A percentile compares a stretch with the other conserved stretches of the same genome.
These are phyloP conservation scores for Bettongia penicillata DNA, from an alignment of 2,113 vertebrate genomes.

Conservation along the genomic window DNA sequence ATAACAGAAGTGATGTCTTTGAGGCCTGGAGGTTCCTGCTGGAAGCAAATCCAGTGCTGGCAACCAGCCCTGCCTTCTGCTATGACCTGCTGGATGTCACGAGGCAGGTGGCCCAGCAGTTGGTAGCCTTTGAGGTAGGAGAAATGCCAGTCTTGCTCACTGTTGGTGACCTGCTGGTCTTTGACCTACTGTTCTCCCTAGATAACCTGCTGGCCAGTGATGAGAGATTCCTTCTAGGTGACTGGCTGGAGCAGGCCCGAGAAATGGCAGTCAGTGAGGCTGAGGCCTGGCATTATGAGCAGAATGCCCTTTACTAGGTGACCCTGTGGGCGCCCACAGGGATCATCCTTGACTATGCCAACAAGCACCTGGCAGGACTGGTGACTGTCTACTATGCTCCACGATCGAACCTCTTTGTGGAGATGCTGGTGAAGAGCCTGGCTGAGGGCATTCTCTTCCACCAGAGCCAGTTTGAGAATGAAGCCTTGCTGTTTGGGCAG, in stretches of 20 bases:
- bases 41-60: constrained; percentile 76
- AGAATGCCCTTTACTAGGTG: constrained; percentile 93
- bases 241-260: constrained; percentile 89
- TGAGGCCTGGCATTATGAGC: constrained; percentile 91
- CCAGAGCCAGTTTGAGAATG: constrained; percentile 91
- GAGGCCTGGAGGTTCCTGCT: constrained; percentile 93
- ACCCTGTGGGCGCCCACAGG: constrained; percentile 96
- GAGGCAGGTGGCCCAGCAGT: constrained; percentile 90
- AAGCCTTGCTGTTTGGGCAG: constrained; percentile 89
- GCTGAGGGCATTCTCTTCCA: constrained; percentile 88
- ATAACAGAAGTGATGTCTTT: constrained; percentile 86
- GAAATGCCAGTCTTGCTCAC: constrained; percentile 85
- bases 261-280: constrained; percentile 82
- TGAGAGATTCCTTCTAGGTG: constrained; percentile 91
- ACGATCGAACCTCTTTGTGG: constrained; percentile 93
- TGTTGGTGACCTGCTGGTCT: constrained; percentile 88
- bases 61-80: constrained; percentile 86
- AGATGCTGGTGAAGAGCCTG: constrained; percentile 89
- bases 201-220: constrained; percentile 90
- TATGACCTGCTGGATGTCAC: constrained; percentile 95
- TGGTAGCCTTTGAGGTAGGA: constrained; percentile 88
- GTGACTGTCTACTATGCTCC: constrained; percentile 92
- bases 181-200: constrained; percentile 92
- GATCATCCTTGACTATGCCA: constrained; percentile 96
- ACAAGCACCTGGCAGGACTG: constrained; percentile 94